Conservation (phyloP, 1,140 invertebrate genomes). For the Potamilus streckersoni region DNA sequence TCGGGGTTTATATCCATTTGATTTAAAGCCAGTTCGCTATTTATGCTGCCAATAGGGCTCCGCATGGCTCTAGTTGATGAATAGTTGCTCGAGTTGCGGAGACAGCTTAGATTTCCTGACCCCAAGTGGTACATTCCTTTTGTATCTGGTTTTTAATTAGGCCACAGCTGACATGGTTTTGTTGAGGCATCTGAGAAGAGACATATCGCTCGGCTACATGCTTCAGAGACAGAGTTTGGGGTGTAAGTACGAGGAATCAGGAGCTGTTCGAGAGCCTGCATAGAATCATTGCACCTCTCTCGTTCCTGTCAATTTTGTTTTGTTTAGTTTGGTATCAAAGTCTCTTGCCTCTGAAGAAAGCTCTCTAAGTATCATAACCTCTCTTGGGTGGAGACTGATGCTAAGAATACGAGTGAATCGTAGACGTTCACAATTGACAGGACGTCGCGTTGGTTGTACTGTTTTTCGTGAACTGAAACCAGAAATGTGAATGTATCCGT, state of each 20-base stretch:
- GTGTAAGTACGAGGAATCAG: constrained; percentile 3
- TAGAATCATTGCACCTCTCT: constrained; percentile 6
- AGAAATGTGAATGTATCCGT: no score
- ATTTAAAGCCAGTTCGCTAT: constrained; percentile 6
- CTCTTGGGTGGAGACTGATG: neutral
- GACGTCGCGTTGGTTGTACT: no score
- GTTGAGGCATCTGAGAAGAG: constrained; percentile 21
- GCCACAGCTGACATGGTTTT: constrained; percentile 11
- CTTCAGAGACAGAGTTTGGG: neutral
- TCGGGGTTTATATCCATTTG: constrained; percentile 8
- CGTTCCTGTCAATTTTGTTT: neutral
- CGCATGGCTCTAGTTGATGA: constrained; percentile 35
- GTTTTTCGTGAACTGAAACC: no score
- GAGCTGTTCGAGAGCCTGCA: constrained; percentile 1
- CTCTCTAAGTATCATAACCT: constrained; percentile 7
- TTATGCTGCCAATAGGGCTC: constrained; percentile 26
- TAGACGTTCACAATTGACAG: no score
- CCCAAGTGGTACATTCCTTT: neutral
- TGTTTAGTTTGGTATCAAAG: constrained; percentile 1
- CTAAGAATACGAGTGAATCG: neutral
- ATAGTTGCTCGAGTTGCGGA: constrained; percentile 26
- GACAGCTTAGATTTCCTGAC: constrained; percentile 31
- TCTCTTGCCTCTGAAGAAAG: neutral
- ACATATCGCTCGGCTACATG: neutral
- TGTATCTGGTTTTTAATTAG: neutral